Percentiles rank a stretch among this genome's conserved stretches.
These are phyloP conservation scores for Malurus alboscapulatus DNA, from an alignment of 2,113 vertebrate species.

Conservation along the genomic window DNA sequence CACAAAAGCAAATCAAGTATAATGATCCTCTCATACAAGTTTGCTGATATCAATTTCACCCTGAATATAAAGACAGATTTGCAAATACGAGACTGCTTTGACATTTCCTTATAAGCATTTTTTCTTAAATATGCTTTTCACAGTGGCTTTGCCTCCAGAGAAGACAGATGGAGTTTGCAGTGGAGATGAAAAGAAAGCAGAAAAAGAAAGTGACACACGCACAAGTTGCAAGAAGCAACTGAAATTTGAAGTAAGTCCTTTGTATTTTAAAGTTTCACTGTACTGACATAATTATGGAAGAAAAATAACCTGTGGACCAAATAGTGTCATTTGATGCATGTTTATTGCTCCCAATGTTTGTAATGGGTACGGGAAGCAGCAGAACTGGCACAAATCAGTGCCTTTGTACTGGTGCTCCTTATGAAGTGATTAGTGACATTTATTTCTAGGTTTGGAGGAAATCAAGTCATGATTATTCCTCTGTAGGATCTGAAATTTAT, in stretches of 20 bases:
- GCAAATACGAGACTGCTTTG: constrained; percentile 48
- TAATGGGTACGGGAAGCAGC: neutral
- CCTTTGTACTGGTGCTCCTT: neutral
- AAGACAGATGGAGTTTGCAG: constrained; percentile 86
- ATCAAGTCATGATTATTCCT: neutral
- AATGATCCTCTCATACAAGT: constrained; percentile 43
- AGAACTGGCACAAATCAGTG: neutral
- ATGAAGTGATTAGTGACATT: neutral
- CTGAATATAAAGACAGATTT: constrained; percentile 43
- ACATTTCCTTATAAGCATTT: constrained; percentile 38
- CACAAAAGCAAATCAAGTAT: constrained; percentile 62
- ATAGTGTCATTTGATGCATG: neutral
- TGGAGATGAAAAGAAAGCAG: constrained; percentile 87
- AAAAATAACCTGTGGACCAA: constrained; percentile 31
- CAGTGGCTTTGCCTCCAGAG: constrained; percentile 96
- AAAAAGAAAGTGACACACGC: constrained; percentile 79
- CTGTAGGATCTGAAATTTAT: neutral
- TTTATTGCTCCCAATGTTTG: neutral
- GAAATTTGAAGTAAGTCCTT: constrained; percentile 91
- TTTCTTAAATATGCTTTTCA: constrained; percentile 24
- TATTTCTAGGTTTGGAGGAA: neutral
- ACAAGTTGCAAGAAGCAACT: constrained; percentile 88
- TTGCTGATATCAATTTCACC: constrained; percentile 36
- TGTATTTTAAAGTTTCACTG: neutral
- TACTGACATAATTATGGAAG: constrained; percentile 16